Evolutionary conservation across 2,113 vertebrate genomes (phyloP).

Genomic region (Rhea americana): DNA sequence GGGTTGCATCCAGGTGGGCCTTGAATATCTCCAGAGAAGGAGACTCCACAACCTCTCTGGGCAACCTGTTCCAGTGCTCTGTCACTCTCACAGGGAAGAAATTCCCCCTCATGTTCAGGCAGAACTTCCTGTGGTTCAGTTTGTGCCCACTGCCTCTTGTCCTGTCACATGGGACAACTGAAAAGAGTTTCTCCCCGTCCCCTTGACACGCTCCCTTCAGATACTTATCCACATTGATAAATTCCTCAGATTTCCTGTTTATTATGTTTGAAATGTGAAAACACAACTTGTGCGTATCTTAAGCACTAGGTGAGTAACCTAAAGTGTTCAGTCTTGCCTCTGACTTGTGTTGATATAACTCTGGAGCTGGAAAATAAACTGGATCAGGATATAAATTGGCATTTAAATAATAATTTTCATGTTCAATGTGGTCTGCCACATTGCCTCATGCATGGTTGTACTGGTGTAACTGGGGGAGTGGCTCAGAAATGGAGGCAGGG

Average conservation of each 20-base stretch:
- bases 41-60: too few relatives aligned
- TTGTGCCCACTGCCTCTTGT: too few relatives aligned
- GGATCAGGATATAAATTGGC: neutral
- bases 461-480: rapidly evolving
- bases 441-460: neutral
- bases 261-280: neutral
- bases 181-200: too few relatives aligned
- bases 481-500: neutral
- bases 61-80: too few relatives aligned
- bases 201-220: too few relatives aligned
- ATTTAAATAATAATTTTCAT: neutral
- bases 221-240: too few relatives aligned
- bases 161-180: too few relatives aligned
- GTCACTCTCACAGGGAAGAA: too few relatives aligned
- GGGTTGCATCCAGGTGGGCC: too few relatives aligned
- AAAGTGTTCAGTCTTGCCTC: neutral
- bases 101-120: too few relatives aligned
- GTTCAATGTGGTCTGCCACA: rapidly evolving
- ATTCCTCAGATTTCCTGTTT: neutral
- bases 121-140: too few relatives aligned
- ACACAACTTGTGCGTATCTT: neutral
- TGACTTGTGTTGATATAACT: neutral
- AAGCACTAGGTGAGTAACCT: neutral
- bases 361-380: neutral
- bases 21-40: too few relatives aligned